phyloP scores from a whole-genome alignment of 2,113 vertebrate species.

The Emydura subglobosa region DNA sequence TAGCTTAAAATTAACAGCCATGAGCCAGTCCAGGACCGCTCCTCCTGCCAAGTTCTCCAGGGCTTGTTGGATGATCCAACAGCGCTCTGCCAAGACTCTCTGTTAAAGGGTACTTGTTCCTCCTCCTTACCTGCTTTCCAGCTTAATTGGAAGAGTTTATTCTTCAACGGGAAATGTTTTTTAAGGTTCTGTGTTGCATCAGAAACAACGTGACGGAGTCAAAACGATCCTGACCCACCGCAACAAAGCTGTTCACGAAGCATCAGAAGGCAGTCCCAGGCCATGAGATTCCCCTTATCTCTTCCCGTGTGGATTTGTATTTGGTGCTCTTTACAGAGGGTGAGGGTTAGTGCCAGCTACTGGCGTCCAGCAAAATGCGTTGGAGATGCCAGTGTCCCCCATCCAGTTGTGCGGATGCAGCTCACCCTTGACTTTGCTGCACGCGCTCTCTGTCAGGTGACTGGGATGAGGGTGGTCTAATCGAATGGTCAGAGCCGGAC shows the following conservation, averaged over 20 bases:
- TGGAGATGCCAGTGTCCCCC: neutral
- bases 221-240: slow-evolving; percentile 42
- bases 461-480: neutral
- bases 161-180: slow-evolving; percentile 46
- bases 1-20: slow-evolving; percentile 51
- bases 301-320: neutral
- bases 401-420: neutral
- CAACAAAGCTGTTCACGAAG: neutral
- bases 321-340: fast-evolving
- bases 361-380: neutral
- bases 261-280: neutral
- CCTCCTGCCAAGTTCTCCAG: slow-evolving; percentile 67
- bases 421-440: neutral
- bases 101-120: slow-evolving; percentile 45
- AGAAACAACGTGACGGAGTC: slow-evolving; percentile 32
- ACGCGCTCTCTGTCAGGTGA: neutral
- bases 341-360: neutral
- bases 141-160: slow-evolving; percentile 55
- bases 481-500: neutral
- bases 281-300: neutral
- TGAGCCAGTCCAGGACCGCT: slow-evolving; percentile 55
- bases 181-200: slow-evolving; percentile 21
- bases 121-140: slow-evolving; percentile 57
- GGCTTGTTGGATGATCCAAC: slow-evolving; percentile 57
- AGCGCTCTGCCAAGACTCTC: slow-evolving; percentile 60